A percentile compares a stretch with the other conserved stretches of the same genome.
These are phyloP conservation scores for Oegoconia quadripuncta DNA, from an alignment of 2,888 invertebrate genomes.

Conservation along the genomic window DNA sequence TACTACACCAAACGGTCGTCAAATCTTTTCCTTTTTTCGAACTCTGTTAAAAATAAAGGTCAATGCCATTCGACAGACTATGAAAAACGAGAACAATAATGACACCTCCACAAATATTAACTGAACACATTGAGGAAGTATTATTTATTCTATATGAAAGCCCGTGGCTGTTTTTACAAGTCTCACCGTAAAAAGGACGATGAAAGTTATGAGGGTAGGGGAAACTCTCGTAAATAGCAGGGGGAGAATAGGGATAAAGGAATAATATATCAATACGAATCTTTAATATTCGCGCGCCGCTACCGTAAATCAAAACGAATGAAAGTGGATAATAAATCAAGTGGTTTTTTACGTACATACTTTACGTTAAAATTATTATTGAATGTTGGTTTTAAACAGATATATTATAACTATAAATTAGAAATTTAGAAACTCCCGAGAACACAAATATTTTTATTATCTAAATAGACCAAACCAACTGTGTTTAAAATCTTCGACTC, in stretches of 20 bases:
- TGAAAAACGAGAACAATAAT: too few relatives aligned
- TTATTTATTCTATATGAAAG: slow-evolving; percentile 57
- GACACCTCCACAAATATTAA: slow-evolving; percentile 37
- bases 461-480: too few relatives aligned
- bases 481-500: too few relatives aligned
- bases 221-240: slow-evolving; percentile 73
- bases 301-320: slow-evolving; percentile 74
- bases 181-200: slow-evolving; percentile 68
- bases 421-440: not conserved
- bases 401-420: not conserved
- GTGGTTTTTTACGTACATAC: slow-evolving; percentile 43
- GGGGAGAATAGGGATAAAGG: slow-evolving; percentile 74
- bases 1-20: too few relatives aligned
- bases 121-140: slow-evolving; percentile 36
- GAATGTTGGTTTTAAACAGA: slow-evolving; percentile 8
- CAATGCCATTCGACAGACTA: too few relatives aligned
- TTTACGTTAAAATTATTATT: slow-evolving; percentile 33
- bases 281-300: slow-evolving; percentile 75
- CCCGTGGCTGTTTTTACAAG: slow-evolving; percentile 63
- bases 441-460: not conserved
- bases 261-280: slow-evolving; percentile 79
- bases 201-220: slow-evolving; percentile 74
- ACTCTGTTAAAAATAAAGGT: too few relatives aligned
- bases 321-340: slow-evolving; percentile 69
- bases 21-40: too few relatives aligned